A percentile compares a stretch with the other conserved stretches of the same genome.
These are phyloP conservation scores for Pogona vitticeps DNA, from an alignment of 2,113 vertebrate species.

Conservation along the genomic window DNA sequence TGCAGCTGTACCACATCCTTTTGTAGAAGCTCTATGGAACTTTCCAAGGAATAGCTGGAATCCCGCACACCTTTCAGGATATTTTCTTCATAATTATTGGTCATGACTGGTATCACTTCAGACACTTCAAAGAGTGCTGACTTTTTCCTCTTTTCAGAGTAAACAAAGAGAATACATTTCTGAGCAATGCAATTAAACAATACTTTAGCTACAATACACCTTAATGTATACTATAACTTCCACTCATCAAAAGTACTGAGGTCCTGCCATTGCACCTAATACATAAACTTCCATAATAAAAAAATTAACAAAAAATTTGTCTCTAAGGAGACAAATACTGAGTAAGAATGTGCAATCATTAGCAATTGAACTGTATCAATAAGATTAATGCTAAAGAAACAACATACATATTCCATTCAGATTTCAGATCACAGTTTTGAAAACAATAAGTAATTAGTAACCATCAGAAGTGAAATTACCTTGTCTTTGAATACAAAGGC, in stretches of 20 bases:
- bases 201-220: accelerated
- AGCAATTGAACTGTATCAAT: neutral
- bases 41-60: conserved; percentile 97
- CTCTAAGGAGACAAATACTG: neutral
- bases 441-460: neutral
- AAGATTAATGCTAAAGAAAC: neutral
- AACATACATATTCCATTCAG: neutral
- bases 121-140: conserved; percentile 99
- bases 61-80: conserved; percentile 96
- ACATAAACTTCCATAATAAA: neutral
- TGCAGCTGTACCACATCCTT: conserved; percentile 99
- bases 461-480: conserved; percentile 78
- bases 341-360: neutral
- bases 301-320: neutral
- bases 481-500: conserved; percentile 99
- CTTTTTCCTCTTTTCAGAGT: conserved; percentile 89
- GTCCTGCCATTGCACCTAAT: neutral
- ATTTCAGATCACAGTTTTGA: neutral
- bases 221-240: neutral
- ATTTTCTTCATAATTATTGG: conserved; percentile 99
- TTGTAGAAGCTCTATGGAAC: conserved; percentile 97
- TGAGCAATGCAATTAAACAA: neutral
- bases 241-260: neutral
- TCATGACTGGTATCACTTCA: conserved; percentile 99
- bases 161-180: neutral